Evolutionary conservation across 2,797 vertebrate species (phyloP).

Genomic region (Falco berigora): DNA sequence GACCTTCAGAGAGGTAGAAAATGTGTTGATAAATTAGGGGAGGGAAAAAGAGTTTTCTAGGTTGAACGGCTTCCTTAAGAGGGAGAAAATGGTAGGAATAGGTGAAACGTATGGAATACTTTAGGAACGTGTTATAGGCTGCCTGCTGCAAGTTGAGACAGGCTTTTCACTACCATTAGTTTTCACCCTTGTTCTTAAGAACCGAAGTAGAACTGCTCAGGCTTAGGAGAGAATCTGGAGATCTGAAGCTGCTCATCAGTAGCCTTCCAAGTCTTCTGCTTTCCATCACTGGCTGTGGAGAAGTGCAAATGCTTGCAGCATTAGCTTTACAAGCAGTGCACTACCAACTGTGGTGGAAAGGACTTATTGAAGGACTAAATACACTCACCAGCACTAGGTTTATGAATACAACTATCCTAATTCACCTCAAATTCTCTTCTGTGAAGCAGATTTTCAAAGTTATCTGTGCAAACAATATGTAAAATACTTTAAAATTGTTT

Average conservation of each 20-base stretch:
- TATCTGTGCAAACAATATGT: background rate
- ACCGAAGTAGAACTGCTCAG: background rate
- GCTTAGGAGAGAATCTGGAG: background rate
- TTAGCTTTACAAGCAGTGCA: background rate
- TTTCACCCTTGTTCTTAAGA: background rate
- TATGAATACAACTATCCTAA: background rate
- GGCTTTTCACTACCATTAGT: background rate
- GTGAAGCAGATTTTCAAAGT: background rate
- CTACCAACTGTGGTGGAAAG: background rate
- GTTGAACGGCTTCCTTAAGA: background rate
- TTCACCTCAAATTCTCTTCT: background rate
- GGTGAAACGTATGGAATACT: fast-evolving
- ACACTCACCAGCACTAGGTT: background rate
- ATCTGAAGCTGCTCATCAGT: background rate
- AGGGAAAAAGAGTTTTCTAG: background rate
- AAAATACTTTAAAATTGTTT: background rate
- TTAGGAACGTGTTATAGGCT: background rate
- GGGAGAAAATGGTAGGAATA: background rate
- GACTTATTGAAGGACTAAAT: background rate
- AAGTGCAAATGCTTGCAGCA: background rate
- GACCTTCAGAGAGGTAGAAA: background rate
- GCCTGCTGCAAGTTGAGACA: background rate
- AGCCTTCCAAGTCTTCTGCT: background rate
- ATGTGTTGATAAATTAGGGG: background rate
- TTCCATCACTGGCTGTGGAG: background rate